Percentiles rank a stretch among this genome's conserved stretches.
Evolutionary conservation across 2,888 invertebrate genomes (phyloP).

Genomic region (Habrosyne pyritoides): DNA sequence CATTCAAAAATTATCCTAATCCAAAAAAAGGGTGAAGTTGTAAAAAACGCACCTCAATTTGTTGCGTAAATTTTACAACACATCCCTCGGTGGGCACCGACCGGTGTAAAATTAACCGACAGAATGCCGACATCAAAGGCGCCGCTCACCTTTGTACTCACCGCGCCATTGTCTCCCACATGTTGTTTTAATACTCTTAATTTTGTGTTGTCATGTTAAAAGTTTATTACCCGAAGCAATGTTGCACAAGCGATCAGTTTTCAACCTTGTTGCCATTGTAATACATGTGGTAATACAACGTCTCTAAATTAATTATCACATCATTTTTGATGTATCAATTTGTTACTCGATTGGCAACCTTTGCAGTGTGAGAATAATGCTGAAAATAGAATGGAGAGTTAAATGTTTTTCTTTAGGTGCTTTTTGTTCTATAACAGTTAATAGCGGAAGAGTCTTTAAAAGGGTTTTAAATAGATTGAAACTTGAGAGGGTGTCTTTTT

Average conservation of each 20-base stretch:
- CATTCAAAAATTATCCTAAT: background rate
- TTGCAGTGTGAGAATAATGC: background rate
- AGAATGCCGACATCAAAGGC: conserved; percentile 62
- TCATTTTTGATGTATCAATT: conserved; percentile 12
- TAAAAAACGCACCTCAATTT: conserved; percentile 36
- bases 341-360: conserved; percentile 7
- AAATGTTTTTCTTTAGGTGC: conserved; percentile 24
- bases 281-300: conserved; percentile 18
- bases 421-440: conserved; percentile 43
- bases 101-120: conserved; percentile 70
- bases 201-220: conserved; percentile 78
- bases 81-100: conserved; percentile 36
- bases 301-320: conserved; percentile 9
- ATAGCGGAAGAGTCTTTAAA: conserved; percentile 67
- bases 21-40: background rate
- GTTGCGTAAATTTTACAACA: conserved; percentile 23
- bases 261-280: conserved; percentile 28
- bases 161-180: conserved; percentile 76
- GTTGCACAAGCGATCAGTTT: conserved; percentile 22
- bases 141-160: conserved; percentile 65
- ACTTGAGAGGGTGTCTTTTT: conserved; percentile 45
- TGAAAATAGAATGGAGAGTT: background rate
- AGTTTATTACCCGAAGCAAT: conserved; percentile 61
- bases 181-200: conserved; percentile 76
- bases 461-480: conserved; percentile 57